A percentile compares a stretch with the other conserved stretches of the same genome.
Conservation (phyloP, 2,113 vertebrate species). For the Prunella himalayana region DNA sequence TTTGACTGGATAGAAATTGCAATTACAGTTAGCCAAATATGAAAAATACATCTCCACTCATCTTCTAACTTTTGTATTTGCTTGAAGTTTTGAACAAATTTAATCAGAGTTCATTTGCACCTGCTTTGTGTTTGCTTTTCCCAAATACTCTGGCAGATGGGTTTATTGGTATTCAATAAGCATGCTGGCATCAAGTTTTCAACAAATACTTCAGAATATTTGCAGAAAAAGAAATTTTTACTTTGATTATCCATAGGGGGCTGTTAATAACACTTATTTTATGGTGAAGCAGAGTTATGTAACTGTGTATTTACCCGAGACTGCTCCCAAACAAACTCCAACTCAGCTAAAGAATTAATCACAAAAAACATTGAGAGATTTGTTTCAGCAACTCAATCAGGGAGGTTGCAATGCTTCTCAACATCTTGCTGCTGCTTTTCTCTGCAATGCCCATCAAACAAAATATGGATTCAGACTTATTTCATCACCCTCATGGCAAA, state of each 20-base stretch:
- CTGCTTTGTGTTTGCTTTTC: constrained; percentile 30
- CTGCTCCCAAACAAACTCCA: neutral
- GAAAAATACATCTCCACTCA: neutral
- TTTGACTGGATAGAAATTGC: neutral
- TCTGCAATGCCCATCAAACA: neutral
- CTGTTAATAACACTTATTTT: neutral
- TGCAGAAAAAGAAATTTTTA: neutral
- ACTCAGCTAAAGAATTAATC: neutral
- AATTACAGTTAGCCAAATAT: neutral
- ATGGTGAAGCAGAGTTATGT: neutral
- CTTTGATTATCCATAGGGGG: neutral
- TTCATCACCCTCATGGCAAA: neutral
- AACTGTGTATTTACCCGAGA: neutral
- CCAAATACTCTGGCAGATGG: constrained; percentile 8
- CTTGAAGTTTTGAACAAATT: constrained; percentile 20
- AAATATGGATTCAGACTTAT: neutral
- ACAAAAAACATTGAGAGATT: neutral
- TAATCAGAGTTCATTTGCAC: constrained; percentile 14
- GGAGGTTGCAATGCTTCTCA: neutral
- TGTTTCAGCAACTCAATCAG: neutral
- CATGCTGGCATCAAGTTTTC: neutral
- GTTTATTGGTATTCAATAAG: neutral
- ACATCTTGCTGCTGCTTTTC: neutral
- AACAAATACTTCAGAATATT: constrained; percentile 3
- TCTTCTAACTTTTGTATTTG: neutral